Conservation (phyloP, 2,113 vertebrate genomes). For the Colistium nudipinnis region DNA sequence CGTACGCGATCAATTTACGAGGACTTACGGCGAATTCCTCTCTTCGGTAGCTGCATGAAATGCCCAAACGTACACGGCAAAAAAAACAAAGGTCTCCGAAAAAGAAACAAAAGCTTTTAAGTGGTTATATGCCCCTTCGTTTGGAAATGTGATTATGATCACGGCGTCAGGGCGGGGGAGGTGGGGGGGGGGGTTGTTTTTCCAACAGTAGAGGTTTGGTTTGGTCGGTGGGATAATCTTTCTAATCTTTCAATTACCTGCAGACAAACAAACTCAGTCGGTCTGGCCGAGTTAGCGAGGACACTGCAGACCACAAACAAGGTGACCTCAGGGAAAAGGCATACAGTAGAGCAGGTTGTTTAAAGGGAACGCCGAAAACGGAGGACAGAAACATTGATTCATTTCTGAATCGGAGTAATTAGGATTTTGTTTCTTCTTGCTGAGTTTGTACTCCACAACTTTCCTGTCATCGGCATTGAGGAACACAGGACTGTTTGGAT, state of each 20-base stretch:
- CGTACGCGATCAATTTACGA: not conserved
- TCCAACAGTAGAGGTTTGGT: conserved; percentile 13
- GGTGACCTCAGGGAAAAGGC: conserved; percentile 27
- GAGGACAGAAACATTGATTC: not conserved
- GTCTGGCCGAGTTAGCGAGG: conserved; percentile 18
- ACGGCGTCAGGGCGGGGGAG: not conserved
- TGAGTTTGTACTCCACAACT: too few relatives aligned
- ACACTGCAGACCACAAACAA: conserved; percentile 19
- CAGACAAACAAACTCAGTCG: conserved; percentile 56
- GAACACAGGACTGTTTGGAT: too few relatives aligned
- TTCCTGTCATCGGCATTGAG: too few relatives aligned
- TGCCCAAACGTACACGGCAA: too few relatives aligned
- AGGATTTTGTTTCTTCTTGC: too few relatives aligned
- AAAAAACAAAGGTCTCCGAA: too few relatives aligned
- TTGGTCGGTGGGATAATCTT: conserved; percentile 36
- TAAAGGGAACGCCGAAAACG: not conserved
- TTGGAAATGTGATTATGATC: not conserved
- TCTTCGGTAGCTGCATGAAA: not conserved
- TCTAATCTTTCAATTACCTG: conserved; percentile 56
- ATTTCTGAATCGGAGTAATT: not conserved
- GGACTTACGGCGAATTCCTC: not conserved
- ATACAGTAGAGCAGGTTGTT: not conserved
- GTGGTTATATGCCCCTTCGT: not conserved
- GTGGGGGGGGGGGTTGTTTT: not conserved
- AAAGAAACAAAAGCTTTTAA: not conserved